Conservation (phyloP, 2,888 invertebrate genomes). For the Melinopterus prodromus region DNA sequence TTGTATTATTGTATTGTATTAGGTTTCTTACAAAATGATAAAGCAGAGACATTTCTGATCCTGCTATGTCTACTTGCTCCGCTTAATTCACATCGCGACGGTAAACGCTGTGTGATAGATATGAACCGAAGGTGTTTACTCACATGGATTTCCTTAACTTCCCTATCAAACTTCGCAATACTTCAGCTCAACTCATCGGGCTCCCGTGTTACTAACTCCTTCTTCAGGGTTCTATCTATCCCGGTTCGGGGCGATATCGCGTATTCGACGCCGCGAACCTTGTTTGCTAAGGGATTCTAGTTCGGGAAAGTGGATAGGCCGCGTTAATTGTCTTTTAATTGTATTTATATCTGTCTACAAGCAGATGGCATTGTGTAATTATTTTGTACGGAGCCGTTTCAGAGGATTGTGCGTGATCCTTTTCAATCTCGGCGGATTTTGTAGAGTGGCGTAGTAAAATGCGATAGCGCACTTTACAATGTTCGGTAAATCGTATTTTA, state of each 20-base stretch:
- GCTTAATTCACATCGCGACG: neutral
- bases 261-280: neutral
- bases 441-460: neutral
- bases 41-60: too few species aligned
- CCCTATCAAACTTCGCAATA: conserved; percentile 55
- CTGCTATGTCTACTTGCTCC: too few species aligned
- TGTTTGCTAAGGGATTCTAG: neutral
- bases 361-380: neutral
- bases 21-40: too few species aligned
- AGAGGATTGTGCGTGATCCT: neutral
- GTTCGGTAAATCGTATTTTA: too few species aligned
- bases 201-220: neutral
- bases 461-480: too few species aligned
- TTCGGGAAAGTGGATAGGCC: neutral
- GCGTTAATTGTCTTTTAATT: conserved; percentile 10
- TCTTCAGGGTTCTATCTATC: neutral
- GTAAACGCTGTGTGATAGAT: conserved; percentile 60
- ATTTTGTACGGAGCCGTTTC: neutral
- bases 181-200: conserved; percentile 42
- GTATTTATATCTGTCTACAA: neutral
- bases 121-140: conserved; percentile 57
- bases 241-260: neutral
- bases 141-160: conserved; percentile 58
- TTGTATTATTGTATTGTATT: too few species aligned
- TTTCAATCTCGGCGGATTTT: neutral